A percentile compares a stretch with the other conserved stretches of the same genome.
These are phyloP conservation scores for Archegozetes longisetosus DNA, from an alignment of 1,140 invertebrate species.

Conservation along the genomic window DNA sequence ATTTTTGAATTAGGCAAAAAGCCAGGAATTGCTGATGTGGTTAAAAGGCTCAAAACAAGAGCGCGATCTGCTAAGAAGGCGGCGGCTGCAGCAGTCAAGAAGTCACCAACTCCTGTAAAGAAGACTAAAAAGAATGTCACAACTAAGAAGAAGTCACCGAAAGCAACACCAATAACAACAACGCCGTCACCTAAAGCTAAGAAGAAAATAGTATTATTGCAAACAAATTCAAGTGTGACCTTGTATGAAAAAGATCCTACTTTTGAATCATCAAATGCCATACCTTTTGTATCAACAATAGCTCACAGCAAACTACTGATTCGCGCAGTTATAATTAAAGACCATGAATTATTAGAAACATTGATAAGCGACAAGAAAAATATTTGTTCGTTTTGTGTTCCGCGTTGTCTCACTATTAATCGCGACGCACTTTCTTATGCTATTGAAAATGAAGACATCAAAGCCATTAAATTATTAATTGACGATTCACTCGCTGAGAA, in stretches of 20 bases:
- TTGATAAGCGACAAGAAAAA: conserved; percentile 28
- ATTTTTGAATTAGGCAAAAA: no score
- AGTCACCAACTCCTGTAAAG: no score
- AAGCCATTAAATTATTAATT: conserved; percentile 24
- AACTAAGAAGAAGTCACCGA: no score
- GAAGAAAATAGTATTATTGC: no score
- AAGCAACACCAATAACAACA: no score
- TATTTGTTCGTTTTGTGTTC: conserved; percentile 25
- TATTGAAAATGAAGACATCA: conserved; percentile 26
- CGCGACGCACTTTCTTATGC: conserved; percentile 28
- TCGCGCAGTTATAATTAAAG: conserved; percentile 29
- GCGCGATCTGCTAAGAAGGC: no score
- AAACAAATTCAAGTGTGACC: no score
- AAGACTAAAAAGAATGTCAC: no score
- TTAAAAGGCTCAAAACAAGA: no score
- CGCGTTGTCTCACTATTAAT: conserved; percentile 19
- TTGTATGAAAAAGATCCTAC: conserved; percentile 32
- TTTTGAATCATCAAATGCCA: conserved; percentile 30
- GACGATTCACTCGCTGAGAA: conserved; percentile 11
- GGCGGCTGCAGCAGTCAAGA: no score
- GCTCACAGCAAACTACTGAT: conserved; percentile 31
- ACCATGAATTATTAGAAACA: conserved; percentile 26
- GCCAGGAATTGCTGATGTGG: no score
- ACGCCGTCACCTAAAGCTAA: no score
- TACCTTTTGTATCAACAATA: conserved; percentile 32